These are phyloP conservation scores for Archocentrus centrarchus DNA, from an alignment of 2,113 vertebrate species.

Conservation along the genomic window DNA sequence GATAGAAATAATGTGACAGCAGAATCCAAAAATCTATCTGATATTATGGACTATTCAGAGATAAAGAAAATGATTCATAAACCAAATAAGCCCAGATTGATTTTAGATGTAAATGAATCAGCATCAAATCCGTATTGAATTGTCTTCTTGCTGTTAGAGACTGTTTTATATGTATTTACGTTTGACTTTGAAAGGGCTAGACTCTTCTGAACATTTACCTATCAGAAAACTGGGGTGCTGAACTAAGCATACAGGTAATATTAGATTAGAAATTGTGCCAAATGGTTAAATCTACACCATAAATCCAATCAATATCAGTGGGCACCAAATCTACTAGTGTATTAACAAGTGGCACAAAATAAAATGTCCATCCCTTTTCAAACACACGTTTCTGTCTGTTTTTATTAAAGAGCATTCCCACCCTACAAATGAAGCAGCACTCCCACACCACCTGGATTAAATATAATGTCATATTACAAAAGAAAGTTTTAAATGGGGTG, in stretches of 20 bases:
- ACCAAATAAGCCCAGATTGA: background rate
- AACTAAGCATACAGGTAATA: too few species aligned
- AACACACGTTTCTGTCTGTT: background rate
- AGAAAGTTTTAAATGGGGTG: background rate
- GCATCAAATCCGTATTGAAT: background rate
- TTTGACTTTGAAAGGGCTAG: background rate
- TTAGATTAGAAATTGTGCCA: too few species aligned
- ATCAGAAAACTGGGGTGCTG: too few species aligned
- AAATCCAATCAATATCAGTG: too few species aligned
- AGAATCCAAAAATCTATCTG: background rate
- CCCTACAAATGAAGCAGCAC: background rate
- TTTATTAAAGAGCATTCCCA: background rate
- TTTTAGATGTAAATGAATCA: background rate
- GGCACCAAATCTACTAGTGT: too few species aligned
- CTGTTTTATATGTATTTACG: background rate
- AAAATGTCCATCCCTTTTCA: background rate
- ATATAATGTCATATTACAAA: background rate
- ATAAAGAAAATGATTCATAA: slow-evolving; percentile 2
- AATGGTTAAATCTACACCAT: too few species aligned
- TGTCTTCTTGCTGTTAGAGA: background rate
- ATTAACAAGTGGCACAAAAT: background rate
- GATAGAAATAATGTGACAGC: background rate
- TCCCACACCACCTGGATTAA: background rate
- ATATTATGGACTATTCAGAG: background rate
- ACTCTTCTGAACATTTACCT: too few species aligned